Evolutionary conservation across 1,140 invertebrate genomes (phyloP).

Genomic region (Littorina saxatilis): DNA sequence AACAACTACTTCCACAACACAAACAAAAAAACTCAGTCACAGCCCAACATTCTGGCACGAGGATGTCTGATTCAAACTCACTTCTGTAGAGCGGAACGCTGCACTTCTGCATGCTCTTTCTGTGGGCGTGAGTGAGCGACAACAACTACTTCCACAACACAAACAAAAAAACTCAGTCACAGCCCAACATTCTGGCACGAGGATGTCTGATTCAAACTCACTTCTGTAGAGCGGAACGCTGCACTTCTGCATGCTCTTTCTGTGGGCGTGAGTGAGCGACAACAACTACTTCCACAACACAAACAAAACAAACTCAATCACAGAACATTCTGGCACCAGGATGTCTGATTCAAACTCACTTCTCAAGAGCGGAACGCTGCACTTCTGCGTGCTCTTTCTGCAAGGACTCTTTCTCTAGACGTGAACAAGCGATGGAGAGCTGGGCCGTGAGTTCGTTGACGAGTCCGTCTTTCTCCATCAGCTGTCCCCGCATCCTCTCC

Average conservation of each 20-base stretch:
- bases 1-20: too few species aligned
- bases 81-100: background rate
- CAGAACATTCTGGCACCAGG: too few species aligned
- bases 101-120: too few species aligned
- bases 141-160: too few species aligned
- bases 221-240: constrained; percentile 66
- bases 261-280: constrained; percentile 40
- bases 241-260: constrained; percentile 56
- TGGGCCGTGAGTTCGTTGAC: constrained; percentile 62
- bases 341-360: constrained; percentile 65
- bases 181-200: too few species aligned
- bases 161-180: too few species aligned
- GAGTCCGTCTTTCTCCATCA: constrained; percentile 66
- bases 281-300: too few species aligned
- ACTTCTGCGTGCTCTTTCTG: constrained; percentile 59
- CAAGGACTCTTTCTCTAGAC: constrained; percentile 62
- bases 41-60: too few species aligned
- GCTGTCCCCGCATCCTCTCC: constrained; percentile 62
- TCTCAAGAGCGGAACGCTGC: constrained; percentile 66
- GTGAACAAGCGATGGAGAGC: constrained; percentile 56
- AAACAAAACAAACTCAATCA: too few species aligned
- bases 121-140: background rate
- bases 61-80: background rate
- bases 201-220: constrained; percentile 58
- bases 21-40: too few species aligned